These are phyloP conservation scores for Hemicordylus capensis DNA, from an alignment of 2,113 vertebrate genomes.

Conservation along the genomic window DNA sequence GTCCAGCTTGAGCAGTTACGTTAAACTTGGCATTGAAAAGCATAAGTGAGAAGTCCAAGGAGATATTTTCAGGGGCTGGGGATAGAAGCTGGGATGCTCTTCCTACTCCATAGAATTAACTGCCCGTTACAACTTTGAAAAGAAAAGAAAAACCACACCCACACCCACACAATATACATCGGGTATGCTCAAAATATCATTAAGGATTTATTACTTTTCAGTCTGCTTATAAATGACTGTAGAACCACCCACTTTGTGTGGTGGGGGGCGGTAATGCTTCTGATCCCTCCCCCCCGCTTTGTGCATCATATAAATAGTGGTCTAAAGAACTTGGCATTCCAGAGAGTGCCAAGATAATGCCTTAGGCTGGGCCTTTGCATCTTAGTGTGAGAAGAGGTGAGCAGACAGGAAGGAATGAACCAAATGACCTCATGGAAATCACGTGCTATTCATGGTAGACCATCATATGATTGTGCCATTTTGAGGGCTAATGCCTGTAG, in stretches of 20 bases:
- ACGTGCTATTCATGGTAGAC: background rate
- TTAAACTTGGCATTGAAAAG: background rate
- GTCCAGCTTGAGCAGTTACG: background rate
- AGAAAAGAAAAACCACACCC: background rate
- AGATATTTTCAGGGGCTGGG: background rate
- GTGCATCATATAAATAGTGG: background rate
- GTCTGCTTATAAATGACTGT: background rate
- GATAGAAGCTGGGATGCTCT: background rate
- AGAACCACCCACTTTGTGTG: background rate
- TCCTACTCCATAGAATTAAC: background rate
- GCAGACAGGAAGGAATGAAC: background rate
- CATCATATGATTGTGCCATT: background rate
- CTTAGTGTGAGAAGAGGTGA: background rate
- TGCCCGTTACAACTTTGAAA: background rate
- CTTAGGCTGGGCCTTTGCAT: background rate
- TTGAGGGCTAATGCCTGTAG: background rate
- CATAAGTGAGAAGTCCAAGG: background rate
- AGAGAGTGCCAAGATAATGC: background rate
- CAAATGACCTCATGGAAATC: background rate
- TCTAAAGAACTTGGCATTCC: background rate
- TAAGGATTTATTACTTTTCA: constrained; percentile 1
- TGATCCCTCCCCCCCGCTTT: background rate
- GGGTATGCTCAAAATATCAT: background rate
- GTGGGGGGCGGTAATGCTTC: background rate
- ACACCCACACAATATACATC: too few relatives aligned